Evolutionary conservation across 2,888 invertebrate genomes (phyloP), one percentile per base, ranked within the genome.

Genomic region (Caenorhabditis sp.): DNA sequence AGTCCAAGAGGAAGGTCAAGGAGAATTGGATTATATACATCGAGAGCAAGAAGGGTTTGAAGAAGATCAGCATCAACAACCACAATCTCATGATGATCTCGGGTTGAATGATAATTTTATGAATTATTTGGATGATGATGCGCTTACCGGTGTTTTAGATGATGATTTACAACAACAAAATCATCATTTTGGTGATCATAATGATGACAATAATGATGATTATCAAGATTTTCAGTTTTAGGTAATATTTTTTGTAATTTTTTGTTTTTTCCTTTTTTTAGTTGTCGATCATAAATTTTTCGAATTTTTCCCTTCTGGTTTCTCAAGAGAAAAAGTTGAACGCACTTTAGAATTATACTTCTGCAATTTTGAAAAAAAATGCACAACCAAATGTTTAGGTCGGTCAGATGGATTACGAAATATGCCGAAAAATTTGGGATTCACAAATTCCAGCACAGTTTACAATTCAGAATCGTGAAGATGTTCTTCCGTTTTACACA

Each of bases 371-470:
- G n/a, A n/a, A n/a, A n/a, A n/a, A n/a, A n/a, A n/a, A n/a, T n/a
- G n/a, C n/a, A n/a, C n/a, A n/a, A n/a, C n/a, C n/a, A n/a, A n/a
- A n/a, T n/a, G 24, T 17, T n/a, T 3, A 26, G 31, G 14, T 51
- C 14, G n/a, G n/a, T 19, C 53, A 37, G 27, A 77, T 73, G 64
- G 97, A 99, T 89, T 91, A 95, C 85, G 95, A 97, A 91, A 93
- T 97, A 69, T 90, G 96, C 66, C 91, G 96, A 69, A 95, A 95
- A 90, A 92, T 96, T 83, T 97, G 97, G 97, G 95, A 95, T 85
- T 95, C 95, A 24, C 93, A 94, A 89, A 91, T 99, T 59, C 96
- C 97, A 0, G 92, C 97, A 66, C 94, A 95, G 89, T 97, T 99
- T 89, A 92, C 92, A 84, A 90, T 97, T 60, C 92, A 94, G 84